Conservation (phyloP, 1,140 invertebrate genomes). For the Monochamus saltuarius region DNA sequence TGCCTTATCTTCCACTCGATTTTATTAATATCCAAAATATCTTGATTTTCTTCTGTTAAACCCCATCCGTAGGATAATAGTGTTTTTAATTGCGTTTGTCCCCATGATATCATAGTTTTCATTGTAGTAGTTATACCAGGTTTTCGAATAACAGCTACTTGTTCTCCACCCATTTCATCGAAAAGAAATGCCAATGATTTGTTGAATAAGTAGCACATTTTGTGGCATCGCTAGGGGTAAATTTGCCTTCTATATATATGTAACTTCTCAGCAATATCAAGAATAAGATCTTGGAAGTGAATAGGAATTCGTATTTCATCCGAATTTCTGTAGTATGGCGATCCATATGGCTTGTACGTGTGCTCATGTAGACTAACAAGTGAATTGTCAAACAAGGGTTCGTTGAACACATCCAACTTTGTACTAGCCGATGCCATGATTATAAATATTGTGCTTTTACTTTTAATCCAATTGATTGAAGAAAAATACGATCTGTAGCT, state of each 20-base stretch:
- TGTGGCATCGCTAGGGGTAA: background rate
- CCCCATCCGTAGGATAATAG: background rate
- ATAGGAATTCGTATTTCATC: conserved; percentile 38
- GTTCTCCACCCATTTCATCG: too few relatives aligned
- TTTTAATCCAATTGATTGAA: too few relatives aligned
- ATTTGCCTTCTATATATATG: conserved; percentile 37
- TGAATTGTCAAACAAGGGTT: conserved; percentile 13
- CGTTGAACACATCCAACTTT: conserved; percentile 4
- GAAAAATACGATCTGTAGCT: too few relatives aligned
- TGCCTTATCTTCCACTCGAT: too few relatives aligned
- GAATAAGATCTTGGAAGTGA: conserved; percentile 21
- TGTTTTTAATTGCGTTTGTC: too few relatives aligned
- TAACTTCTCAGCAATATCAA: conserved; percentile 33
- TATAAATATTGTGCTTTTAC: too few relatives aligned
- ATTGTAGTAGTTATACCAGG: too few relatives aligned
- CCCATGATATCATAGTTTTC: too few relatives aligned
- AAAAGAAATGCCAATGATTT: too few relatives aligned
- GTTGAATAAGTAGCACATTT: background rate
- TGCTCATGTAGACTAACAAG: conserved; percentile 18
- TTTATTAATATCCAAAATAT: conserved; percentile 3
- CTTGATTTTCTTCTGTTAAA: background rate
- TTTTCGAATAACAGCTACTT: too few relatives aligned
- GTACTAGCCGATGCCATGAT: too few relatives aligned
- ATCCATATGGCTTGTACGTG: conserved; percentile 26
- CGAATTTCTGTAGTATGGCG: conserved; percentile 20